phyloP scores from a whole-genome alignment of 2,888 invertebrate genomes.

The Ariolimax columbianus region DNA sequence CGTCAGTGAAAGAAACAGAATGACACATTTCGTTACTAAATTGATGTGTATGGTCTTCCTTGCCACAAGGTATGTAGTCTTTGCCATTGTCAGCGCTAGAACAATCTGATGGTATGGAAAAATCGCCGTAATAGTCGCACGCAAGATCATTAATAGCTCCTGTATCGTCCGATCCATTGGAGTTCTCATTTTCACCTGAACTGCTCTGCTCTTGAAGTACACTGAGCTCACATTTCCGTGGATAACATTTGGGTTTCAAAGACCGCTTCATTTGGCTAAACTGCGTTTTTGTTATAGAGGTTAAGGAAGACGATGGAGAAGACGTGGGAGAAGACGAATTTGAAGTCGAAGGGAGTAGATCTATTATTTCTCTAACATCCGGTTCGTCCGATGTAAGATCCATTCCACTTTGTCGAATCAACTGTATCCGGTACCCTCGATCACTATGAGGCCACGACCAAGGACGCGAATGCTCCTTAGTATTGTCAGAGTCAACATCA shows the following conservation, averaged over 20 bases:
- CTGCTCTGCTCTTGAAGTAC: conserved; percentile 21
- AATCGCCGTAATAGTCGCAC: neutral
- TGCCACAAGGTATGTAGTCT: neutral
- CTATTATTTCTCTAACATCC: neutral
- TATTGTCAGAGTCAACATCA: neutral
- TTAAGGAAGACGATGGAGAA: neutral
- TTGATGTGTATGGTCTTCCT: neutral
- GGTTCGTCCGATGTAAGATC: conserved; percentile 19
- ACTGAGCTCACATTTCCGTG: conserved; percentile 6
- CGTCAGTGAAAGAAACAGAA: conserved; percentile 19
- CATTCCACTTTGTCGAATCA: conserved; percentile 13
- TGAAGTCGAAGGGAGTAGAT: neutral
- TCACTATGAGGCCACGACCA: neutral
- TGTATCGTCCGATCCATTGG: neutral
- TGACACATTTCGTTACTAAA: conserved; percentile 15
- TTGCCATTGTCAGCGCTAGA: neutral
- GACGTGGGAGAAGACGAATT: neutral
- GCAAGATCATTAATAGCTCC: neutral
- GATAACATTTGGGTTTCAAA: neutral
- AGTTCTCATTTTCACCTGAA: neutral
- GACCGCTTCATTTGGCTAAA: neutral
- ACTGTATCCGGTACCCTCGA: conserved; percentile 4
- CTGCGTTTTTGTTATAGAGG: neutral
- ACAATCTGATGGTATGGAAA: neutral
- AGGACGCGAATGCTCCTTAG: neutral